Conservation (phyloP, 2,888 invertebrate species). For the Ferdinandea cuprea region DNA sequence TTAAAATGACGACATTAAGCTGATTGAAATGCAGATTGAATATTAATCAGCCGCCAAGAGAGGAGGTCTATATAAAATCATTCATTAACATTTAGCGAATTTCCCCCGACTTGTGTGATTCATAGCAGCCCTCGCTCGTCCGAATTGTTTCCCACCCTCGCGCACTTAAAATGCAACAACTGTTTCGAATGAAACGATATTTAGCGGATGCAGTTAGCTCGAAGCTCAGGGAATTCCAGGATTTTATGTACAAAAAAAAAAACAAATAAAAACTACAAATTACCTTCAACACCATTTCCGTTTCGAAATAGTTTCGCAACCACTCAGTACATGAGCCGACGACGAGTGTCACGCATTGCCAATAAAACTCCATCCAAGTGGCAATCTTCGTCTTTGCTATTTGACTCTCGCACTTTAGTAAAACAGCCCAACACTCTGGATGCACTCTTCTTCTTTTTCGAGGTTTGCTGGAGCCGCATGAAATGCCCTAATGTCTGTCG, state of each 20-base stretch:
- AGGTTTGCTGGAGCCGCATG: neutral
- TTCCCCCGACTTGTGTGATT: constrained; percentile 26
- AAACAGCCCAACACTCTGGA: constrained; percentile 25
- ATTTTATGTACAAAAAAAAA: constrained; percentile 9
- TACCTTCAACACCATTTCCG: neutral
- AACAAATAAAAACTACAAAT: constrained; percentile 29
- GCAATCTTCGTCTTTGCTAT: constrained; percentile 6
- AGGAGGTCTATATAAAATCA: no score
- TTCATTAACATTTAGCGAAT: constrained; percentile 22
- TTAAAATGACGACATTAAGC: no score
- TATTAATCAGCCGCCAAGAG: no score
- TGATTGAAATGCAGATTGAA: no score
- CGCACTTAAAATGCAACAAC: constrained; percentile 28
- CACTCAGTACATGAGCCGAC: neutral
- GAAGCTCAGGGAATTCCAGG: constrained; percentile 31
- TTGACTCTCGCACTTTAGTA: constrained; percentile 34
- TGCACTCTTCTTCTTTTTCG: constrained; percentile 6
- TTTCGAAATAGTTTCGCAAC: constrained; percentile 22
- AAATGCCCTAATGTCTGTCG: constrained; percentile 51
- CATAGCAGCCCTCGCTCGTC: neutral
- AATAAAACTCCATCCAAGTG: constrained; percentile 33
- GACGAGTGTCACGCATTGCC: constrained; percentile 62
- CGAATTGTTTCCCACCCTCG: constrained; percentile 3
- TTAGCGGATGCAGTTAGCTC: constrained; percentile 22
- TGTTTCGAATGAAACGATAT: neutral